phyloP scores from a whole-genome alignment of 1,140 invertebrate species.

The Globodera ellingtonae region DNA sequence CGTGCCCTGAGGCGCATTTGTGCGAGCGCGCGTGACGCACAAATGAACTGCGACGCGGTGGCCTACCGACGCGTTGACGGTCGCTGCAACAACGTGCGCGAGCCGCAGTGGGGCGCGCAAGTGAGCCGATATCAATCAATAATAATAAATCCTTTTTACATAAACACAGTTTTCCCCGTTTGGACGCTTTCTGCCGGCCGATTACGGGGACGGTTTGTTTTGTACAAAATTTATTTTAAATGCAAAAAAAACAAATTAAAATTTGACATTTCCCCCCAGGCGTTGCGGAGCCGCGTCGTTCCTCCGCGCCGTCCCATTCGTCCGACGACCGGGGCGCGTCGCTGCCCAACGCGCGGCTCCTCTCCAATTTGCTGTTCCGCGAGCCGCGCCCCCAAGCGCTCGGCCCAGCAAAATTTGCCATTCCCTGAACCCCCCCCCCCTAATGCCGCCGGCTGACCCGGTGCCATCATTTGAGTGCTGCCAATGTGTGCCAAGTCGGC shows the following conservation, averaged over 20 bases:
- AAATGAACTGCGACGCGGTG: slow-evolving; percentile 28
- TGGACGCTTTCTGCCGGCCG: slow-evolving; percentile 38
- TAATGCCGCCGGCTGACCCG: neutral
- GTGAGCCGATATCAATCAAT: neutral
- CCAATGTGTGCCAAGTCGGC: slow-evolving; percentile 55
- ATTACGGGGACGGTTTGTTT: slow-evolving; percentile 51
- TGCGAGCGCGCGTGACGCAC: slow-evolving; percentile 1
- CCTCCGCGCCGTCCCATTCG: slow-evolving; percentile 22
- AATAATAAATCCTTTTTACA: neutral
- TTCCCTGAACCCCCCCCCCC: too few relatives aligned
- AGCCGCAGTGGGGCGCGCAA: slow-evolving; percentile 37
- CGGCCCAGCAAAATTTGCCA: neutral
- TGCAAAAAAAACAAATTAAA: slow-evolving; percentile 12
- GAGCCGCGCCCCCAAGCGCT: slow-evolving; percentile 32
- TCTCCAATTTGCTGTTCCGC: slow-evolving; percentile 53
- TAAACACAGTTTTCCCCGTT: slow-evolving; percentile 31
- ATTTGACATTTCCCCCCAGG: slow-evolving; percentile 44
- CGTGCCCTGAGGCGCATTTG: neutral
- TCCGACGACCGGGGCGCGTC: slow-evolving; percentile 14
- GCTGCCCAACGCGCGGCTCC: slow-evolving; percentile 49
- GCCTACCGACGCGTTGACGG: slow-evolving; percentile 46
- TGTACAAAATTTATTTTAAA: slow-evolving; percentile 19
- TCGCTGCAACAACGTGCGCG: slow-evolving; percentile 47
- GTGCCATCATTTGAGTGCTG: slow-evolving; percentile 40
- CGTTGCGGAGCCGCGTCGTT: slow-evolving; percentile 44